Evolutionary conservation across 2,797 vertebrate genomes (phyloP).

Genomic region (Gephyroberyx darwinii): DNA sequence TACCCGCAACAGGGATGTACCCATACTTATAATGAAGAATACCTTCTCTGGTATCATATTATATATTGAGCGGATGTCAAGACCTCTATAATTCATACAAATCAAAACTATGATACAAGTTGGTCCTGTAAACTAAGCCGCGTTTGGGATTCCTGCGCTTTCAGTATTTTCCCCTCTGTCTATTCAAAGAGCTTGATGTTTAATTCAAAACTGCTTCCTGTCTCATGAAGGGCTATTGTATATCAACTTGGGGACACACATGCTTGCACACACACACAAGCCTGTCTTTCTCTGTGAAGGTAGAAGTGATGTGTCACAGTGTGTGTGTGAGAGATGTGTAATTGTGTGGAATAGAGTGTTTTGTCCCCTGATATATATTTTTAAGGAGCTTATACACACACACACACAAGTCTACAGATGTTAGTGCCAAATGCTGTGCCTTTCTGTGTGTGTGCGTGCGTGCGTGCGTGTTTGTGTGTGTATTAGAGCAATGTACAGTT

Average conservation of each 20-base stretch:
- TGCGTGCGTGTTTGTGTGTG: slow-evolving; percentile 14
- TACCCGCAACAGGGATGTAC: background rate
- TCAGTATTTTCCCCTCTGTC: background rate
- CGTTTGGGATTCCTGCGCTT: background rate
- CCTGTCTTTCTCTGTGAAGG: background rate
- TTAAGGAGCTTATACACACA: background rate
- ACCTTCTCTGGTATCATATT: too few relatives aligned
- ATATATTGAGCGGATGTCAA: slow-evolving; percentile 3
- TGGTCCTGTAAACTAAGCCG: background rate
- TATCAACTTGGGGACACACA: background rate
- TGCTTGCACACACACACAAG: too few relatives aligned
- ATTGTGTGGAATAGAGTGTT: too few relatives aligned
- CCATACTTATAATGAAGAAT: slow-evolving; percentile 22
- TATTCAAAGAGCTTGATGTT: background rate
- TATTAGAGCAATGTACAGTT: slow-evolving; percentile 32
- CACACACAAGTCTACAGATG: background rate
- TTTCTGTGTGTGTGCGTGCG: slow-evolving; percentile 5
- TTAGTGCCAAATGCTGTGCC: slow-evolving; percentile 1
- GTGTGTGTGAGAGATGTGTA: too few relatives aligned
- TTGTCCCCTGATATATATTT: slow-evolving; percentile 13
- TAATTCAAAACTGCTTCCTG: background rate
- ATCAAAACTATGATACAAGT: slow-evolving; percentile 8
- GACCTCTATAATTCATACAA: slow-evolving; percentile 18
- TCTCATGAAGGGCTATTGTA: slow-evolving; percentile 30
- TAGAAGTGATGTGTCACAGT: background rate